Evolutionary conservation across 1,140 invertebrate genomes (phyloP).

Genomic region (Choristoneura fumiferana): DNA sequence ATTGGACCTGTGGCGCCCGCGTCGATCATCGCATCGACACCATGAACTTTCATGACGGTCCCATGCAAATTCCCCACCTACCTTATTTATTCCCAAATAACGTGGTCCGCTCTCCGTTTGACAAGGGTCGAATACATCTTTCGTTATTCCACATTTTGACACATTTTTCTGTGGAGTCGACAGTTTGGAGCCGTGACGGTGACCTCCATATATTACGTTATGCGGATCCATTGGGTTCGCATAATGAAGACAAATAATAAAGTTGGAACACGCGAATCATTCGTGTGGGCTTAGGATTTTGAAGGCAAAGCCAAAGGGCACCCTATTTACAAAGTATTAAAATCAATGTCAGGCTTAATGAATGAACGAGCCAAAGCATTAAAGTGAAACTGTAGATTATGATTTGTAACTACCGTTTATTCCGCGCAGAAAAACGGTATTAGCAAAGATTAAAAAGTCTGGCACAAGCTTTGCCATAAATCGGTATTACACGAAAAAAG

Average conservation of each 20-base stretch:
- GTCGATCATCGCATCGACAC: background rate
- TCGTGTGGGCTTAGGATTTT: constrained; percentile 4
- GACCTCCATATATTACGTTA: constrained; percentile 50
- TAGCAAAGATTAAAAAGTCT: constrained; percentile 18
- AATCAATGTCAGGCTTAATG: no score
- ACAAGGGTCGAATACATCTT: constrained; percentile 55
- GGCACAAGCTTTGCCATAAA: background rate
- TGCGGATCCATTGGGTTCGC: constrained; percentile 32
- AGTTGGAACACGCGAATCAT: background rate
- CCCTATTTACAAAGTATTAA: no score
- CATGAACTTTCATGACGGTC: constrained; percentile 26
- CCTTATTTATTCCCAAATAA: constrained; percentile 53
- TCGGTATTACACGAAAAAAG: constrained; percentile 17
- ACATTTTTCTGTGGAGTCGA: constrained; percentile 37
- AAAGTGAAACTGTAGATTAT: no score
- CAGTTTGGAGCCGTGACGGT: constrained; percentile 24
- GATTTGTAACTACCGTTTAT: no score
- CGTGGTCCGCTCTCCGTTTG: constrained; percentile 34
- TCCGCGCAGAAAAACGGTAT: no score
- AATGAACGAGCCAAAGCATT: no score
- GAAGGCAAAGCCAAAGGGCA: no score
- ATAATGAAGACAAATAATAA: constrained; percentile 32
- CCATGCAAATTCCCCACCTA: constrained; percentile 41
- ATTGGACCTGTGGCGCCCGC: constrained; percentile 1
- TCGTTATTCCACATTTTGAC: constrained; percentile 47